Conservation (phyloP, 2,797 vertebrate genomes). For the Microctenopoma lineatum region DNA sequence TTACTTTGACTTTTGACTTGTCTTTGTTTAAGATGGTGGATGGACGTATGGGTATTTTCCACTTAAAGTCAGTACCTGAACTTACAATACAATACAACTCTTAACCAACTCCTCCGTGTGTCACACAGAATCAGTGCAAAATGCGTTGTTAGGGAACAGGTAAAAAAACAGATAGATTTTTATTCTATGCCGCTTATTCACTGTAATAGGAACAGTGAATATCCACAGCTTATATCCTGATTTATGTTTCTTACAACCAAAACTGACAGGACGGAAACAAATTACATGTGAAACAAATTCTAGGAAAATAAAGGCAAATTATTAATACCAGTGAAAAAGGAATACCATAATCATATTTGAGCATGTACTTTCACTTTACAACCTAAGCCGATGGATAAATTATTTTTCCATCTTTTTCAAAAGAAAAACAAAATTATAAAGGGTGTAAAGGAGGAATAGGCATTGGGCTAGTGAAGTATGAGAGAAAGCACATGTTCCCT, state of each 20-base stretch:
- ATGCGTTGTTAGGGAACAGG: slow-evolving; percentile 11
- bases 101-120: slow-evolving; percentile 13
- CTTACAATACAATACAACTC: not conserved
- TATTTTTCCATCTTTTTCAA: not conserved
- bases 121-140: slow-evolving; percentile 29
- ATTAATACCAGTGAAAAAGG: slow-evolving; percentile 11
- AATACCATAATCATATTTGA: not conserved
- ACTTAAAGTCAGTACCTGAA: too few species aligned
- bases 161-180: slow-evolving; percentile 60
- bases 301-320: slow-evolving; percentile 26
- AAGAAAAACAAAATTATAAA: not conserved
- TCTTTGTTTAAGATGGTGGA: too few species aligned
- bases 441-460: slow-evolving; percentile 8
- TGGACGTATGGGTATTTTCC: too few species aligned
- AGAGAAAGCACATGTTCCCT: slow-evolving; percentile 45
- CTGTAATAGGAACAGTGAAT: slow-evolving; percentile 55
- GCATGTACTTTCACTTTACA: not conserved
- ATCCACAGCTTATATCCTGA: slow-evolving; percentile 62
- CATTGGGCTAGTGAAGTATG: slow-evolving; percentile 32
- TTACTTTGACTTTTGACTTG: too few species aligned
- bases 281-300: slow-evolving; percentile 18
- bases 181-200: slow-evolving; percentile 68
- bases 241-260: slow-evolving; percentile 65
- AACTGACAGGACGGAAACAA: slow-evolving; percentile 60
- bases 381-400: not conserved